These are phyloP conservation scores for Osmerus eperlanus DNA, from an alignment of 2,113 vertebrate genomes.

Conservation along the genomic window DNA sequence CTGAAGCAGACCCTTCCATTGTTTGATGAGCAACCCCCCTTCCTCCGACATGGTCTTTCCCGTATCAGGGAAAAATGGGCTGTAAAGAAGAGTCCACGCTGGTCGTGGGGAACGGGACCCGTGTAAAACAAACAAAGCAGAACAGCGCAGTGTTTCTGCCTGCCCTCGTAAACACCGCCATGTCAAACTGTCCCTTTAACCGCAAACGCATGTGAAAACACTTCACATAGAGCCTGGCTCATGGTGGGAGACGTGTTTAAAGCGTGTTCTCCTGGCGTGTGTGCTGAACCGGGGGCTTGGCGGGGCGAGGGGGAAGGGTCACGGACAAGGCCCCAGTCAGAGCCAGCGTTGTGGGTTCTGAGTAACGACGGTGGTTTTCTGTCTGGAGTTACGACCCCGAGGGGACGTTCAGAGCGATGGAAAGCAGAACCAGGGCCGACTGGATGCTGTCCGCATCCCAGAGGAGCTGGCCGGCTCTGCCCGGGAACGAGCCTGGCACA, in stretches of 20 bases:
- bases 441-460: slow-evolving; percentile 33
- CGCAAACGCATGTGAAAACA: slow-evolving; percentile 37
- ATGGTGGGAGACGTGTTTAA: slow-evolving; percentile 22
- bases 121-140: slow-evolving; percentile 19
- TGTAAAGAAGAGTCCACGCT: slow-evolving; percentile 24
- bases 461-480: slow-evolving; percentile 27
- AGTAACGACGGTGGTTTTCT: neutral
- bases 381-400: slow-evolving; percentile 1
- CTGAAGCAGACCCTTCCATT: slow-evolving; percentile 34
- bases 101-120: neutral
- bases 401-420: slow-evolving; percentile 8
- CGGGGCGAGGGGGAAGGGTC: slow-evolving; percentile 18
- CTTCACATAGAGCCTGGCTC: slow-evolving; percentile 21
- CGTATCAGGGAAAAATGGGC: slow-evolving; percentile 14
- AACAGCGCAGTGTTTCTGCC: slow-evolving; percentile 3
- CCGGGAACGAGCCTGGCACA: slow-evolving; percentile 42
- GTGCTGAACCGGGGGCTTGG: neutral
- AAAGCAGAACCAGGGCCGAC: slow-evolving; percentile 39
- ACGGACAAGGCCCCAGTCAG: slow-evolving; percentile 23
- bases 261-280: slow-evolving; percentile 19
- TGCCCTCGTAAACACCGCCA: slow-evolving; percentile 23
- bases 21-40: slow-evolving; percentile 31
- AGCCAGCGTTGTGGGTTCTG: slow-evolving; percentile 29
- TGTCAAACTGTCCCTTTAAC: slow-evolving; percentile 46
- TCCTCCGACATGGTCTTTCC: slow-evolving; percentile 26